phyloP scores from a whole-genome alignment of 2,888 invertebrate species.

The Alloscopus bannaensis region DNA sequence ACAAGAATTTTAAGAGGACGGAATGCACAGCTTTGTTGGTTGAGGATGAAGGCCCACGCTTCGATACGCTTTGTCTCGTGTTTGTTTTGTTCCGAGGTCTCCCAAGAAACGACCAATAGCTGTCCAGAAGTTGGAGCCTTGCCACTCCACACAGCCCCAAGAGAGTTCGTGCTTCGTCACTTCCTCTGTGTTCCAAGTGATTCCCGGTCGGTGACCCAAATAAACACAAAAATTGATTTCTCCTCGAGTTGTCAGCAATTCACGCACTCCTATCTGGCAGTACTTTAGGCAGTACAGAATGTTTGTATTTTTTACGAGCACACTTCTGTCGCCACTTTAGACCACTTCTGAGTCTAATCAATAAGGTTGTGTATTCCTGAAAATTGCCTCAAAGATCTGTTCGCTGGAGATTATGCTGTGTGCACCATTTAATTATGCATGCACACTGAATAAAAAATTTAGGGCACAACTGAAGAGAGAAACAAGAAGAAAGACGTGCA shows the following conservation, averaged over 20 bases:
- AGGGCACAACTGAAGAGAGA: conserved; percentile 5
- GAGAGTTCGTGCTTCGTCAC: too few relatives aligned
- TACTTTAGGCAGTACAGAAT: too few relatives aligned
- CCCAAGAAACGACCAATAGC: neutral
- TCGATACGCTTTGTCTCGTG: neutral
- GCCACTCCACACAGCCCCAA: too few relatives aligned
- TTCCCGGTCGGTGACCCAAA: conserved; percentile 13
- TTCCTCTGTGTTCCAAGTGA: neutral
- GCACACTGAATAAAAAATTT: conserved; percentile 9
- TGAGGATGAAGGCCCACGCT: neutral
- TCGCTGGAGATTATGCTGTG: too few relatives aligned
- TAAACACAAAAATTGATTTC: neutral
- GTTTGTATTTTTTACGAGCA: neutral
- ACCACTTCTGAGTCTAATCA: too few relatives aligned
- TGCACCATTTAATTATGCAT: conserved; percentile 21
- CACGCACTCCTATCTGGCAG: too few relatives aligned
- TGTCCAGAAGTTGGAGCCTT: neutral
- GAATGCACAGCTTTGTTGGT: neutral
- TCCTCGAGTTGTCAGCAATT: too few relatives aligned
- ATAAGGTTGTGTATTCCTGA: too few relatives aligned
- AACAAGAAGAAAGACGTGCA: too few relatives aligned
- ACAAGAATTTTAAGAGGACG: too few relatives aligned
- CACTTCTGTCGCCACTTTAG: too few relatives aligned
- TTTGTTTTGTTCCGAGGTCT: neutral
- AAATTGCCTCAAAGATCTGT: too few relatives aligned